phyloP scores from a whole-genome alignment of 2,113 vertebrate genomes.

The Nicator chloris region DNA sequence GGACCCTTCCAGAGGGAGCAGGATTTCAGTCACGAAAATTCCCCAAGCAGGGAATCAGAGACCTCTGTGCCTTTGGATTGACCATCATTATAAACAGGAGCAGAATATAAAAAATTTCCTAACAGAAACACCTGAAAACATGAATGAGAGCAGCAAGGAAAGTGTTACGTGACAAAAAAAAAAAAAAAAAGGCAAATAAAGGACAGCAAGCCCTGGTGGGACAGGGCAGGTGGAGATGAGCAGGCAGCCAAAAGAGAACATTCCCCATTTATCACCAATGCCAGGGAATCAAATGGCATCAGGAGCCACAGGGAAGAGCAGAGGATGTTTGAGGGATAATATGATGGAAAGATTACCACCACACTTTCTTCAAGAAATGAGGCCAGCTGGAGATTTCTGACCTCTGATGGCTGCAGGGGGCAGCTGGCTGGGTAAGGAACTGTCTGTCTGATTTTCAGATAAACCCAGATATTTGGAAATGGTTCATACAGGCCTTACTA shows the following conservation, averaged over 20 bases:
- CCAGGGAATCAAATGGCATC: conserved; percentile 15
- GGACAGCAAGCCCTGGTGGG: background rate
- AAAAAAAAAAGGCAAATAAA: background rate
- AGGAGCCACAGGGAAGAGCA: background rate
- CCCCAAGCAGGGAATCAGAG: background rate
- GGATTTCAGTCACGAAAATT: background rate
- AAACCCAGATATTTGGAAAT: background rate
- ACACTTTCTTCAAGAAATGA: conserved; percentile 66
- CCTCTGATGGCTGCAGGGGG: background rate
- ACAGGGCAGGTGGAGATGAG: background rate
- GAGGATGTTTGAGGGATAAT: conserved; percentile 48
- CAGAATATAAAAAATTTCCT: background rate
- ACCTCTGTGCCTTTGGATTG: background rate
- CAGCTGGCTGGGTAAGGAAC: background rate
- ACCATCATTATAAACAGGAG: background rate
- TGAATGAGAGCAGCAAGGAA: rapidly evolving
- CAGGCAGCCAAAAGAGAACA: background rate
- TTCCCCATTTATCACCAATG: background rate
- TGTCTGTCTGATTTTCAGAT: background rate
- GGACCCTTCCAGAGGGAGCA: background rate
- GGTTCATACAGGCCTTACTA: background rate
- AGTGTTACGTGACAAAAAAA: rapidly evolving
- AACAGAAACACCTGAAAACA: background rate
- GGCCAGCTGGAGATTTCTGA: conserved; percentile 46
- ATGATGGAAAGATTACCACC: conserved; percentile 55